Percentiles rank a stretch among this genome's conserved stretches.
phyloP scores from a whole-genome alignment of 2,888 invertebrate genomes.

The Heterodera filipjevi region DNA sequence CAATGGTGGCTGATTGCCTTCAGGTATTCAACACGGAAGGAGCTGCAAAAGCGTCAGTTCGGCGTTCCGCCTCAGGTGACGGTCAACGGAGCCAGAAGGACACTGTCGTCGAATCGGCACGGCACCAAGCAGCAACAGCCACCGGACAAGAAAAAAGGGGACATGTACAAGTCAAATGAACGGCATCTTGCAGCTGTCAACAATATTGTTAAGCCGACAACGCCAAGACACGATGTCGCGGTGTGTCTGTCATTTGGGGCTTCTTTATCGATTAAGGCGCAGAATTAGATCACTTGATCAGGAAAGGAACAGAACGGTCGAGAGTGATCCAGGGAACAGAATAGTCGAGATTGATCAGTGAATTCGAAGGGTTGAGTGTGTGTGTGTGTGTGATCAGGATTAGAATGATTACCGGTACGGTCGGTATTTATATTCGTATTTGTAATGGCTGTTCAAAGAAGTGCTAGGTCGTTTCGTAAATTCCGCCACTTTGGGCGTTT shows the following conservation, averaged over 20 bases:
- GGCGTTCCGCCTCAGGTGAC: slow-evolving; percentile 2
- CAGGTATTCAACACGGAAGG: slow-evolving; percentile 30
- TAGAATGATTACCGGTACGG: too few relatives aligned
- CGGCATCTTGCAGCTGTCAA: slow-evolving; percentile 10
- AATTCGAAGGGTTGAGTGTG: too few relatives aligned
- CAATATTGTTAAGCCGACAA: not conserved
- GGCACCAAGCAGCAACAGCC: not conserved
- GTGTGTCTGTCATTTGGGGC: not conserved
- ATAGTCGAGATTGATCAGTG: too few relatives aligned
- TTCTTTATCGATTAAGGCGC: not conserved
- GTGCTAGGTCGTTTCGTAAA: too few relatives aligned
- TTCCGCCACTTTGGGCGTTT: too few relatives aligned
- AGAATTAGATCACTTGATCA: not conserved
- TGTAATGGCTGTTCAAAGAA: too few relatives aligned
- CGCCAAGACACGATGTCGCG: not conserved
- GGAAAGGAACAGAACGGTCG: too few relatives aligned
- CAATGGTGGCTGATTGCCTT: not conserved
- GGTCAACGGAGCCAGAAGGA: not conserved
- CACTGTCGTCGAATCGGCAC: not conserved
- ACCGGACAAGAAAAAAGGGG: not conserved
- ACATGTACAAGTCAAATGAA: slow-evolving; percentile 19
- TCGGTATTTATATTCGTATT: too few relatives aligned
- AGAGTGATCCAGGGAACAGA: not conserved
- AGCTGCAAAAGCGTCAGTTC: slow-evolving; percentile 26
- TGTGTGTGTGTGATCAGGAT: too few relatives aligned